Conservation (phyloP, 2,888 invertebrate genomes). For the Synanthedon formicaeformis region DNA sequence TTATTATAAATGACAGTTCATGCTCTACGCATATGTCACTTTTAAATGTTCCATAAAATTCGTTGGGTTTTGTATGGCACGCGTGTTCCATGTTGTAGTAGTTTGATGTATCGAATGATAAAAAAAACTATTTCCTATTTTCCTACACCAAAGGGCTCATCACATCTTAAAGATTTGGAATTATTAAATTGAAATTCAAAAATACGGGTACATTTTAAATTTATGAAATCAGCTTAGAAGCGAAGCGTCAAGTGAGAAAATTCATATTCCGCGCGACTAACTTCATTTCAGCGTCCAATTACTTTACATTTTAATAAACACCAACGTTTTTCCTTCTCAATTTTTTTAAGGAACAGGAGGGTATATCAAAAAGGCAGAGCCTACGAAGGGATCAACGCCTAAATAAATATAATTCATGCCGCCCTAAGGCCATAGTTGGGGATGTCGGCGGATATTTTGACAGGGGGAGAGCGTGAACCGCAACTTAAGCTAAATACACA, state of each 20-base stretch:
- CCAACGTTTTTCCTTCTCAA: neutral
- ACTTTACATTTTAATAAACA: neutral
- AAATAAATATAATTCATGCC: conserved; percentile 13
- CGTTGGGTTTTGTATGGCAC: no score
- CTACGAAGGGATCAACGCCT: conserved; percentile 2
- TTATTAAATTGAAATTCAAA: no score
- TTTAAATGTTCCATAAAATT: no score
- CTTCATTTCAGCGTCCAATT: neutral
- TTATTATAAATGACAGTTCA: no score
- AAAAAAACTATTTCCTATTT: no score
- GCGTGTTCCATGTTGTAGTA: no score
- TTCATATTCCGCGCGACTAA: neutral
- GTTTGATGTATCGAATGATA: no score
- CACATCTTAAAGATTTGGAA: no score
- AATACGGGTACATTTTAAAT: no score
- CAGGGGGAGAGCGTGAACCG: conserved; percentile 3
- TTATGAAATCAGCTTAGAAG: no score
- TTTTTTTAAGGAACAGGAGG: neutral
- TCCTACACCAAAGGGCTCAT: no score
- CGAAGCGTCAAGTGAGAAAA: neutral
- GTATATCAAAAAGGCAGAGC: neutral
- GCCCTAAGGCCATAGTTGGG: conserved; percentile 13
- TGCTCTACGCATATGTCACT: no score
- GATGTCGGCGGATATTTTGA: conserved; percentile 9
- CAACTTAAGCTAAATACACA: neutral